These are phyloP conservation scores for Xanthorhoe spadicearia DNA, from an alignment of 2,888 invertebrate species.

Conservation along the genomic window DNA sequence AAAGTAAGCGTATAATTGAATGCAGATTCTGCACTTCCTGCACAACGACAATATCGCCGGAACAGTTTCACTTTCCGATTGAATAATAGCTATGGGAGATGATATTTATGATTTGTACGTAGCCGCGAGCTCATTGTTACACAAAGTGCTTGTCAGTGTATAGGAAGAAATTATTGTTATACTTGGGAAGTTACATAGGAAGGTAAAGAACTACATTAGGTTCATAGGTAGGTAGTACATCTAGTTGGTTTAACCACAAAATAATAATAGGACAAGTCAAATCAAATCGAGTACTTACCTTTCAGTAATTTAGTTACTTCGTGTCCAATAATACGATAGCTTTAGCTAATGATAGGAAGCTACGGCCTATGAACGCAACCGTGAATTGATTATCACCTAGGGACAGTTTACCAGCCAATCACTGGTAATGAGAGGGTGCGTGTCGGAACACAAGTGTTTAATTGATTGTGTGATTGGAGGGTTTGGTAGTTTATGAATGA, in stretches of 20 bases:
- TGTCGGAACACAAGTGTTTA: slow-evolving; percentile 25
- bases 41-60: slow-evolving; percentile 38
- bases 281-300: no score
- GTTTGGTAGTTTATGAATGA: not conserved
- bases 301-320: not conserved
- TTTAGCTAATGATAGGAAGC: slow-evolving; percentile 37
- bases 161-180: slow-evolving; percentile 7
- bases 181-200: no score
- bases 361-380: slow-evolving; percentile 27
- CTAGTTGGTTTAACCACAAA: no score
- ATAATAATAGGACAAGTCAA: no score
- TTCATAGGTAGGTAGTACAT: no score
- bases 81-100: slow-evolving; percentile 39
- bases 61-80: slow-evolving; percentile 52
- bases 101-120: slow-evolving; percentile 31
- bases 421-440: slow-evolving; percentile 21
- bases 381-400: slow-evolving; percentile 13
- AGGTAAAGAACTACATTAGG: no score
- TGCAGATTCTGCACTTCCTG: slow-evolving; percentile 29
- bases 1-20: slow-evolving; percentile 5
- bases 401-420: slow-evolving; percentile 6
- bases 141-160: slow-evolving; percentile 10
- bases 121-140: slow-evolving; percentile 28
- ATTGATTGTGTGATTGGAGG: slow-evolving; percentile 27
- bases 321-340: slow-evolving; percentile 2